A percentile compares a stretch with the other conserved stretches of the same genome.
These are phyloP conservation scores for Gopherus flavomarginatus DNA, from an alignment of 2,113 vertebrate species.

Conservation along the genomic window DNA sequence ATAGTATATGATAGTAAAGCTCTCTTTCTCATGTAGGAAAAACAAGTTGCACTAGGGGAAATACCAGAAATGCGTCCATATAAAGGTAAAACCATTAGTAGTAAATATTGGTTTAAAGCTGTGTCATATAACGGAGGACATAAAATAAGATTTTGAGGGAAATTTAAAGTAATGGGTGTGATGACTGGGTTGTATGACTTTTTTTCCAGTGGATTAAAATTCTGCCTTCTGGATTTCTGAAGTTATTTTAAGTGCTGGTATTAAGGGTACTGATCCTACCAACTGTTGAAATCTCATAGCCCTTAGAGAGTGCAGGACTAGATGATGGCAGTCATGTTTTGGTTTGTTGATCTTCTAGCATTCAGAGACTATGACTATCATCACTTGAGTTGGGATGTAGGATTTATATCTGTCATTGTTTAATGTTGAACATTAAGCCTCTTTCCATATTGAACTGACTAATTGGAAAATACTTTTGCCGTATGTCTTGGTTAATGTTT, in stretches of 20 bases:
- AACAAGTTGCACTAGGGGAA: constrained; percentile 76
- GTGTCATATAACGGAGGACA: neutral
- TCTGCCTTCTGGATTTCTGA: neutral
- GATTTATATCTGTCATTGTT: neutral
- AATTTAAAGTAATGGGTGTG: neutral
- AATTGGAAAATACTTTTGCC: neutral
- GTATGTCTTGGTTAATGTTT: neutral
- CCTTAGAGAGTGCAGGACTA: neutral
- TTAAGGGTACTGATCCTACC: neutral
- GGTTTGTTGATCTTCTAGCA: neutral
- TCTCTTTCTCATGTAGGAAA: constrained; percentile 68
- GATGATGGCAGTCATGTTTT: neutral
- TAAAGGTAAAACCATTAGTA: neutral
- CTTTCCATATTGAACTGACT: neutral
- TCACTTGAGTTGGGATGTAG: neutral
- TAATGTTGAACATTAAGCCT: neutral
- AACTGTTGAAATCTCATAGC: neutral
- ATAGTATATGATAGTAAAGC: neutral
- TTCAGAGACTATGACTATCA: neutral
- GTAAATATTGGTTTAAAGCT: neutral
- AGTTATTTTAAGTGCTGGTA: neutral
- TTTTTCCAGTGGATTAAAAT: neutral
- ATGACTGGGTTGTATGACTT: neutral
- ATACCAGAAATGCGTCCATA: constrained; percentile 28
- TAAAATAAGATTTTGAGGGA: neutral